Evolutionary conservation across 1,140 invertebrate species (phyloP).

Genomic region (Cecropterus lyciades): DNA sequence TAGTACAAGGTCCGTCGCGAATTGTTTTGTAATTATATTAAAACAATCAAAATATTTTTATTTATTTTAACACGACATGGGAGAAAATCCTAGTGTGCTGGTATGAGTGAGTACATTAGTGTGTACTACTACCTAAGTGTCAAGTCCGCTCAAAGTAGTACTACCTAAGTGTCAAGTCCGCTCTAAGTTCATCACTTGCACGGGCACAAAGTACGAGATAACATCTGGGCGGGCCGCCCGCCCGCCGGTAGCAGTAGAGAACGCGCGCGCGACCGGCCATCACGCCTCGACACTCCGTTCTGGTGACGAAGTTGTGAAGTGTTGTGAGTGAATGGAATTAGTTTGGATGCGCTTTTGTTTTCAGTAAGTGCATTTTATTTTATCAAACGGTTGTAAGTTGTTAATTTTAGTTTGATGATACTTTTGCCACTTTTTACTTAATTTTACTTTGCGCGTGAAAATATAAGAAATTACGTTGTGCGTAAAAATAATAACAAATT

Average conservation of each 20-base stretch:
- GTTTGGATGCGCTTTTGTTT: constrained; percentile 12
- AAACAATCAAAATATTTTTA: too few relatives aligned
- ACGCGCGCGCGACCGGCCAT: constrained; percentile 43
- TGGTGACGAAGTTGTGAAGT: constrained; percentile 9
- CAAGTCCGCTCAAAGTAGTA: constrained; percentile 40
- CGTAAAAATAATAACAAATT: too few relatives aligned
- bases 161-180: constrained; percentile 39
- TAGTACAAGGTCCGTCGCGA: too few relatives aligned
- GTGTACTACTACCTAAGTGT: too few relatives aligned
- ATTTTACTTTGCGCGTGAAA: too few relatives aligned
- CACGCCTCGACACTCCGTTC: constrained; percentile 45
- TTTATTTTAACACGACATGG: too few relatives aligned
- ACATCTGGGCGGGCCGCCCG: constrained; percentile 67
- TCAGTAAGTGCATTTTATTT: neutral
- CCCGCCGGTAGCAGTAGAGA: constrained; percentile 40
- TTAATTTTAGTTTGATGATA: neutral
- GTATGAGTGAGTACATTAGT: too few relatives aligned
- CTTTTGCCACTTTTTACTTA: neutral
- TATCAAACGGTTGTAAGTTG: neutral
- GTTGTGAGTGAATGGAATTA: constrained; percentile 10
- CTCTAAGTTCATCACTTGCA: constrained; percentile 46
- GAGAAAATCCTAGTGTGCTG: too few relatives aligned
- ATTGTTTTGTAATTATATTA: too few relatives aligned
- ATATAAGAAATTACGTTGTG: too few relatives aligned
- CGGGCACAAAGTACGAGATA: constrained; percentile 50